Base-by-base conservation (phyloP, 2,888 invertebrate genomes). In the Netelia virgata region DNA sequence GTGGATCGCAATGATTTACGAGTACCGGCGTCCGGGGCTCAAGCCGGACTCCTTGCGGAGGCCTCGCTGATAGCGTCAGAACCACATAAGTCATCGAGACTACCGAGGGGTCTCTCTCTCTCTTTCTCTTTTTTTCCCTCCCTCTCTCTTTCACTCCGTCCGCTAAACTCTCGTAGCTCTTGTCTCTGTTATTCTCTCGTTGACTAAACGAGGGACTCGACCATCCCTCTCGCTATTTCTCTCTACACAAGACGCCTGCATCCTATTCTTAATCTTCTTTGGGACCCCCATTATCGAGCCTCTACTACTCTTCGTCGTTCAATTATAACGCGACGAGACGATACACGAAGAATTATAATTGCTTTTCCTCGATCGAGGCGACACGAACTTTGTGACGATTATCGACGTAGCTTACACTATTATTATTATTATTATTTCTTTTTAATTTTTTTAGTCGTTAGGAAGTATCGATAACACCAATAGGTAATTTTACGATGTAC, bases 81-180 rank as follows among this genome's bases (percentile, higher is more conserved):
- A 90, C 91, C 91, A 93, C 93, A 92, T 93, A 93, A 93, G 93
- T 93, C 93, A 93, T 93, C 92, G 92, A 90, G 92, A 91, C 92
- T 92, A 92, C 92, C 92, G 91, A 91, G 89, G 90, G 91, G 41
- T 68, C 55, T 90, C 88, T 86, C 76, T 85, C 84, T 82, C 70
- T 68, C 66, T 69, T 72, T 78, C 69, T 84, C 57, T 66, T 63
- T 18, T 18, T 76, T 68, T 76, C 47, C 82, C 72, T 55, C 77
- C 78, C 73, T 70, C 55, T 77, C 63, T 72, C 55, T 68, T 59
- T 74, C 53, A 78, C 81, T 79, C 79, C 80, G 53, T 82, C 74
- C 72, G 64, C 73, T 47, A 63, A 72, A 72, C 47, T 66, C 70
- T 50, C 72, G 61, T 78, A 66, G 69, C 59, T 70, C 72, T 81